phyloP scores from a whole-genome alignment of 2,113 vertebrate species.

The Morone saxatilis region DNA sequence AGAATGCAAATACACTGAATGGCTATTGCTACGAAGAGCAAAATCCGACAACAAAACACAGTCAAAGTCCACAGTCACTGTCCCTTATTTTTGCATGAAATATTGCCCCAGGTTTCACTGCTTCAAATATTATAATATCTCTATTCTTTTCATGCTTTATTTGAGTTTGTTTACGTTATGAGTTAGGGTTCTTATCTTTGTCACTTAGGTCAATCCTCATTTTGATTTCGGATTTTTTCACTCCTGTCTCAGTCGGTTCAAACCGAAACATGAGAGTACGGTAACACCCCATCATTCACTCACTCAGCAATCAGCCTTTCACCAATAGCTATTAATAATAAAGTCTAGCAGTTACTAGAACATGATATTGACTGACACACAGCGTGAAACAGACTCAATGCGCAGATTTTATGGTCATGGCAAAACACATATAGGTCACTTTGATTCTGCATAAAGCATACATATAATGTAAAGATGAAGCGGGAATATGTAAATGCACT shows the following conservation, averaged over 20 bases:
- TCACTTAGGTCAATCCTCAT: no score
- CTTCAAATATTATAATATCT: background rate
- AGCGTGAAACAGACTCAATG: background rate
- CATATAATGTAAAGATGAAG: no score
- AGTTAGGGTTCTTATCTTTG: background rate
- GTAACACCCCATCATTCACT: background rate
- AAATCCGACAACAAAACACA: background rate
- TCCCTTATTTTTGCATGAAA: background rate
- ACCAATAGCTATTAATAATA: background rate
- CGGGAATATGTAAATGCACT: background rate
- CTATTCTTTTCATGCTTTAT: background rate
- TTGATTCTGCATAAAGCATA: background rate
- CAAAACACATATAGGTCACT: background rate
- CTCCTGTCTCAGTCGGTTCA: background rate
- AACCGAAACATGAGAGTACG: background rate
- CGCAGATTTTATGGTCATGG: background rate
- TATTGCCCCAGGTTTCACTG: background rate
- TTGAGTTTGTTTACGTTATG: background rate
- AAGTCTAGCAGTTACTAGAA: background rate
- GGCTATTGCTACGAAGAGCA: background rate
- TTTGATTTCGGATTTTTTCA: background rate
- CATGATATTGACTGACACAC: background rate
- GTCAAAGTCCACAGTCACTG: background rate
- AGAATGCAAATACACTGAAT: slow-evolving; percentile 26
- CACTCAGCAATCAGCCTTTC: background rate